These are phyloP conservation scores for Thymelicus lineola DNA, from an alignment of 2,888 invertebrate genomes.

Conservation along the genomic window DNA sequence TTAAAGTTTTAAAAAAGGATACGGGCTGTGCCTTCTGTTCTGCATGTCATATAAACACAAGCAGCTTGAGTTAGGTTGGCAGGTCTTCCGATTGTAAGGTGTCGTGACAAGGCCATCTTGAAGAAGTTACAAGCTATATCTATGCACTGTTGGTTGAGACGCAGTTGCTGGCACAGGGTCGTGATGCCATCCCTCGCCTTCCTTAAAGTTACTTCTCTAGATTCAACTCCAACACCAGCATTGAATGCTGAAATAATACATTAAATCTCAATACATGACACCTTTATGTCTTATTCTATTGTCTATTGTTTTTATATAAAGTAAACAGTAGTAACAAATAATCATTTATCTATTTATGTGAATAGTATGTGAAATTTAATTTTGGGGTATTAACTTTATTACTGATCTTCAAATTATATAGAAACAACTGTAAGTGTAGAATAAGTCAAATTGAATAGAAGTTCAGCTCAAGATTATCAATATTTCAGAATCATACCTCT, in stretches of 20 bases:
- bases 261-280: not conserved
- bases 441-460: no score
- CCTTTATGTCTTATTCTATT: no score
- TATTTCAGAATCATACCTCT: constrained; percentile 75
- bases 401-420: no score
- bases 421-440: no score
- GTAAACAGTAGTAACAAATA: no score
- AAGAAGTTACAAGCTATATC: constrained; percentile 98
- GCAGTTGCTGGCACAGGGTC: constrained; percentile 93
- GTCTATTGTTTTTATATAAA: no score
- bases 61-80: constrained; percentile 97
- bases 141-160: constrained; percentile 95
- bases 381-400: no score
- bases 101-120: constrained; percentile 93
- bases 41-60: constrained; percentile 98
- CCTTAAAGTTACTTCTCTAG: constrained; percentile 95
- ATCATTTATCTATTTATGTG: no score
- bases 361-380: no score
- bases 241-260: constrained; percentile 87
- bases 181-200: constrained; percentile 95
- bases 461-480: no score
- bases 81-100: constrained; percentile 96
- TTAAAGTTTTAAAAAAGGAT: constrained; percentile 81
- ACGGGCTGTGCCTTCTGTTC: constrained; percentile 97
- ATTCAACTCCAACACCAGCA: constrained; percentile 93